phyloP scores from a whole-genome alignment of 1,140 invertebrate species.

The Heliconius melpomene region DNA sequence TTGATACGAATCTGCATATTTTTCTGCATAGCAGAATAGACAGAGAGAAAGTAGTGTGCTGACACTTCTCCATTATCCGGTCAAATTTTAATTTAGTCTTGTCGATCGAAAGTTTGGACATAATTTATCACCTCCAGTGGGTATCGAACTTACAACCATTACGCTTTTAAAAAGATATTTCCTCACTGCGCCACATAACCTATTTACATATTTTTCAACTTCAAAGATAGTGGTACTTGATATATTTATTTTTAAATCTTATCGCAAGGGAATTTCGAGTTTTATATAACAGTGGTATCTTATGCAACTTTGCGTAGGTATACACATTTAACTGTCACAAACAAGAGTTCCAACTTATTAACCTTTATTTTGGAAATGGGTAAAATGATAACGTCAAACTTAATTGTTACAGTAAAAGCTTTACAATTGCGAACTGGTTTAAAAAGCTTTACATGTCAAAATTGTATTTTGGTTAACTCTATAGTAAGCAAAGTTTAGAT shows the following conservation, averaged over 20 bases:
- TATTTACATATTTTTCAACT: too few species aligned
- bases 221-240: not conserved
- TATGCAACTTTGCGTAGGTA: not conserved
- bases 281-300: not conserved
- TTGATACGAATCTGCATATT: too few species aligned
- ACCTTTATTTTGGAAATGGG: conserved; percentile 8
- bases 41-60: too few species aligned
- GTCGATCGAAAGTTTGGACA: too few species aligned
- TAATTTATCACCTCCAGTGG: too few species aligned
- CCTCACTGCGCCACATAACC: too few species aligned
- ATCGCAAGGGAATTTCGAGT: not conserved
- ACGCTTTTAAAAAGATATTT: too few species aligned
- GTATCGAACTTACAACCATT: too few species aligned
- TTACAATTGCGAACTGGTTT: not conserved
- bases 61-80: too few species aligned
- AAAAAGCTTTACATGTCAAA: not conserved
- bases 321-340: not conserved
- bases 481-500: not conserved
- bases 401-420: not conserved
- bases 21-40: too few species aligned
- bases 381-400: conserved; percentile 1
- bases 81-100: too few species aligned
- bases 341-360: not conserved
- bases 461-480: not conserved
- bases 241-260: not conserved